Evolutionary conservation across 2,113 vertebrate genomes (phyloP).

Genomic region (Casuarius casuarius): DNA sequence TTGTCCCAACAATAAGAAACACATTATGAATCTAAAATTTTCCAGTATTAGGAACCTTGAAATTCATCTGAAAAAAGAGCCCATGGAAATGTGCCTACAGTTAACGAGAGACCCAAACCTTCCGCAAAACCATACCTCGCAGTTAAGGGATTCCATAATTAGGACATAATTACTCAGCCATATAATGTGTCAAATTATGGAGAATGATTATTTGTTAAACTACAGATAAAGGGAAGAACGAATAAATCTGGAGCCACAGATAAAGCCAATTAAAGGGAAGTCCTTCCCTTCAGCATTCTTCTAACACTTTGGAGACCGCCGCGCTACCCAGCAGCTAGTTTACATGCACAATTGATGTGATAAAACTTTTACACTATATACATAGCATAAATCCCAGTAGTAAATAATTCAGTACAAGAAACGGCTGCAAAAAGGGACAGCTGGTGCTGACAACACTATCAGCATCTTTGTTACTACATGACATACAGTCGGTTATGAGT

Average conservation of each 20-base stretch:
- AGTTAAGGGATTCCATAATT: conserved; percentile 53
- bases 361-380: conserved; percentile 48
- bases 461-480: conserved; percentile 35
- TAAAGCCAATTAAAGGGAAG: conserved; percentile 58
- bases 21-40: not conserved
- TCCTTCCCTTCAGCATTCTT: conserved; percentile 35
- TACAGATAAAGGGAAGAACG: conserved; percentile 40
- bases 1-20: not conserved
- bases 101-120: conserved; percentile 3
- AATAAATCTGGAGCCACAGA: conserved; percentile 53
- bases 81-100: not conserved
- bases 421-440: conserved; percentile 43
- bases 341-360: conserved; percentile 1
- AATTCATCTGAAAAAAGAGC: not conserved
- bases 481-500: not conserved
- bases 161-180: conserved; percentile 49
- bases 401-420: conserved; percentile 61
- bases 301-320: conserved; percentile 27
- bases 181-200: conserved; percentile 51
- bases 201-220: conserved; percentile 59
- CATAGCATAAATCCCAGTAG: conserved; percentile 48
- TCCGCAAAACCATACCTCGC: conserved; percentile 16
- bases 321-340: conserved; percentile 6
- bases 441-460: conserved; percentile 50
- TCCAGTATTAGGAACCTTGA: not conserved